Percentiles rank a stretch among this genome's conserved stretches.
These are phyloP conservation scores for Actias luna DNA, from an alignment of 2,888 invertebrate species.

Conservation along the genomic window DNA sequence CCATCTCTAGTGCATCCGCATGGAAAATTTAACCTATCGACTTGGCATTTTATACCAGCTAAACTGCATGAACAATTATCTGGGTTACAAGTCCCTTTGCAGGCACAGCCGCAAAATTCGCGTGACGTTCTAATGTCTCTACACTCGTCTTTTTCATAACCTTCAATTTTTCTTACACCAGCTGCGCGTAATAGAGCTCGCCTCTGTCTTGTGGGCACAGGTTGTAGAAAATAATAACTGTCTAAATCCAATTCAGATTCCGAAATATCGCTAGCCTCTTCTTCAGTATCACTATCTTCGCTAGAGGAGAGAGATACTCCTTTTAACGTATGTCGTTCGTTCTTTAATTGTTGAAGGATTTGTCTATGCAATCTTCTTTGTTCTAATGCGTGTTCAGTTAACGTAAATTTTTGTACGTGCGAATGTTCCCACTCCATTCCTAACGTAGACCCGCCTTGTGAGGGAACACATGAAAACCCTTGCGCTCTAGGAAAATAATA, in stretches of 20 bases:
- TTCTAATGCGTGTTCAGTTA: slow-evolving; percentile 94
- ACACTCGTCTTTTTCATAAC: slow-evolving; percentile 96
- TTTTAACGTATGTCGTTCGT: slow-evolving; percentile 83
- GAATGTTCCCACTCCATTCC: slow-evolving; percentile 92
- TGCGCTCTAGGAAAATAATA: slow-evolving; percentile 97
- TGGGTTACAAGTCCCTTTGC: slow-evolving; percentile 96
- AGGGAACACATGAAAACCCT: slow-evolving; percentile 95
- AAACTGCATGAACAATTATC: slow-evolving; percentile 97
- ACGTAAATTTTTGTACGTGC: slow-evolving; percentile 88
- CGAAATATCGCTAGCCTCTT: slow-evolving; percentile 89
- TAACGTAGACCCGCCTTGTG: slow-evolving; percentile 94
- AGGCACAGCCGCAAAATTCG: slow-evolving; percentile 96
- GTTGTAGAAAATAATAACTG: slow-evolving; percentile 94
- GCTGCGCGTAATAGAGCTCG: slow-evolving; percentile 94
- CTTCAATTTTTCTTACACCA: slow-evolving; percentile 96
- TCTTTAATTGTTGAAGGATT: slow-evolving; percentile 87
- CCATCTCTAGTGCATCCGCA: slow-evolving; percentile 98
- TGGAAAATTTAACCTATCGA: slow-evolving; percentile 97
- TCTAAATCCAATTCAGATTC: slow-evolving; percentile 94
- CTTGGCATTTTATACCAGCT: slow-evolving; percentile 98
- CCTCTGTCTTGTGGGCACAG: slow-evolving; percentile 95
- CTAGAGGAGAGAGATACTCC: slow-evolving; percentile 85
- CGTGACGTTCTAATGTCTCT: slow-evolving; percentile 94
- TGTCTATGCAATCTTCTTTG: slow-evolving; percentile 93
- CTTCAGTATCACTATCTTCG: slow-evolving; percentile 92